Conservation (phyloP, 2,888 invertebrate species). For the Pherbina coryleti region DNA sequence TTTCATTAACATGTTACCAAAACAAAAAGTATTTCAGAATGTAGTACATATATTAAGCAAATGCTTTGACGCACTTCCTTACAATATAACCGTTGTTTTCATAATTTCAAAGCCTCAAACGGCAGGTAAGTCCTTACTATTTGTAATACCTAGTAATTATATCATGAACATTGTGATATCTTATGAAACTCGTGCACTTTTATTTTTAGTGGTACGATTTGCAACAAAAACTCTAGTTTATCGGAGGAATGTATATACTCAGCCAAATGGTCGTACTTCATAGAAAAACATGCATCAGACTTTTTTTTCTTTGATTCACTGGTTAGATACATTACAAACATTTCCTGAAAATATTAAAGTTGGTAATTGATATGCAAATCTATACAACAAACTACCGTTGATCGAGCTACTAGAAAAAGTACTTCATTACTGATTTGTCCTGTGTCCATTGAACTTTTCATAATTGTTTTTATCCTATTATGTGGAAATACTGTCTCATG, state of each 20-base stretch:
- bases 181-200: slow-evolving; percentile 65
- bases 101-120: too few species aligned
- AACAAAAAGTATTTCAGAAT: too few species aligned
- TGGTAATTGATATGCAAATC: background rate
- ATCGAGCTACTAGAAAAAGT: slow-evolving; percentile 61
- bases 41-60: too few species aligned
- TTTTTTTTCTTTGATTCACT: slow-evolving; percentile 56
- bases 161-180: slow-evolving; percentile 56
- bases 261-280: slow-evolving; percentile 63
- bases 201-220: slow-evolving; percentile 67
- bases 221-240: slow-evolving; percentile 63
- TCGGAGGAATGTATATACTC: slow-evolving; percentile 59
- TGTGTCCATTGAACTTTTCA: slow-evolving; percentile 67
- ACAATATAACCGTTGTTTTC: too few species aligned
- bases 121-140: too few species aligned
- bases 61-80: too few species aligned
- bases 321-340: slow-evolving; percentile 64
- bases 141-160: too few species aligned
- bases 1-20: too few species aligned
- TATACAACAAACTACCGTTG: slow-evolving; percentile 51
- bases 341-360: slow-evolving; percentile 52
- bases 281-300: slow-evolving; percentile 35
- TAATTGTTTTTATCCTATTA: slow-evolving; percentile 64
- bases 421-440: slow-evolving; percentile 64
- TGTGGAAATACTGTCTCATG: slow-evolving; percentile 60